These are phyloP conservation scores for Poeciliopsis paucimaculata DNA, from an alignment of 2,797 vertebrate genomes.

Conservation along the genomic window DNA sequence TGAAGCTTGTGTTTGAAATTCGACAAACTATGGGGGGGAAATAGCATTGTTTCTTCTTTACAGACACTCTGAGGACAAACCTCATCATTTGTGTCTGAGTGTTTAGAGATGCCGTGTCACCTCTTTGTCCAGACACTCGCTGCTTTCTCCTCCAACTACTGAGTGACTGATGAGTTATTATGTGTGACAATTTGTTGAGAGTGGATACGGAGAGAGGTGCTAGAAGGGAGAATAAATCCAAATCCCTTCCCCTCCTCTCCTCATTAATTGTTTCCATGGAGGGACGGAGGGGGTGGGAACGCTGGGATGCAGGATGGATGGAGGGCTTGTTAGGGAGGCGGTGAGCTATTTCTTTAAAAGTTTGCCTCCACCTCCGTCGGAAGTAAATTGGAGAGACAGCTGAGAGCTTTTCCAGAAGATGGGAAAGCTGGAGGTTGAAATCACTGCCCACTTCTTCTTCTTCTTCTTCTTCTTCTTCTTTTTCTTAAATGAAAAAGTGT, in stretches of 20 bases:
- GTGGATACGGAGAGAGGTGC: conserved; percentile 19
- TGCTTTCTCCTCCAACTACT: conserved; percentile 12
- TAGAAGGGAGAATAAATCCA: conserved; percentile 24
- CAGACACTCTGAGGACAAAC: not conserved
- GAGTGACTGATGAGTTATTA: conserved; percentile 36
- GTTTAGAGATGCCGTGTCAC: conserved; percentile 16
- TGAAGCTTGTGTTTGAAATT: not conserved
- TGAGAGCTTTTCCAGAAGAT: conserved; percentile 80
- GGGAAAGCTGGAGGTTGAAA: conserved; percentile 82
- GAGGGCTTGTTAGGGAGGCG: conserved; percentile 72
- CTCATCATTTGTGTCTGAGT: not conserved
- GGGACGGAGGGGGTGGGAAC: conserved; percentile 66
- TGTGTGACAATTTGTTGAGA: conserved; percentile 32
- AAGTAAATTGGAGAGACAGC: conserved; percentile 73
- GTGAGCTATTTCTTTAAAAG: conserved; percentile 79
- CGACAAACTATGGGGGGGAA: not conserved
- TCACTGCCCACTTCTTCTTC: conserved; percentile 53
- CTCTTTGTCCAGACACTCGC: conserved; percentile 24
- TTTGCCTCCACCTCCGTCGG: conserved; percentile 79
- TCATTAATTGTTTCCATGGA: conserved; percentile 42
- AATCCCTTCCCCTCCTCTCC: conserved; percentile 29
- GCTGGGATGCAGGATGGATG: conserved; percentile 62
- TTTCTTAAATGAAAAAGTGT: not conserved
- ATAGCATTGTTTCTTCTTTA: not conserved
- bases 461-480: not conserved